Percentiles rank a stretch among this genome's conserved stretches.
Evolutionary conservation across 2,888 invertebrate genomes (phyloP).

Genomic region (Ormyrus rosae): DNA sequence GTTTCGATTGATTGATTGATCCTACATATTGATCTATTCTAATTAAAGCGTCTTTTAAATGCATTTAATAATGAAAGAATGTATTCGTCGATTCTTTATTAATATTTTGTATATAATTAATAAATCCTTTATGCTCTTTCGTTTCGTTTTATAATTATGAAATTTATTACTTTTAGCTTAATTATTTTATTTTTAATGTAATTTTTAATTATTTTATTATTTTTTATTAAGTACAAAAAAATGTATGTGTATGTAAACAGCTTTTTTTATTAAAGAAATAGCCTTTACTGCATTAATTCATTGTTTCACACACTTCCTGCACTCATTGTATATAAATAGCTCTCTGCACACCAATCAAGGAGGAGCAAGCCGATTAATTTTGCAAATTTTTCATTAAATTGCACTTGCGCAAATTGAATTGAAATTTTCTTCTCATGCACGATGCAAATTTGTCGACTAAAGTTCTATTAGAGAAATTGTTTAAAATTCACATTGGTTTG

Average conservation of each 20-base stretch:
- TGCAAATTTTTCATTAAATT: constrained; percentile 22
- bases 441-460: constrained; percentile 19
- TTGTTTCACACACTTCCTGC: constrained; percentile 55
- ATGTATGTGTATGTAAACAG: constrained; percentile 57
- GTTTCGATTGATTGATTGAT: no score
- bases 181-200: constrained; percentile 43
- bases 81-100: constrained; percentile 60
- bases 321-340: constrained; percentile 40
- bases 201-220: constrained; percentile 38
- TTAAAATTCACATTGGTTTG: constrained; percentile 15
- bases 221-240: constrained; percentile 65
- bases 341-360: constrained; percentile 40
- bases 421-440: constrained; percentile 11
- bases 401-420: constrained; percentile 19
- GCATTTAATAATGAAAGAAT: constrained; percentile 48
- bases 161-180: constrained; percentile 35
- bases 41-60: not conserved
- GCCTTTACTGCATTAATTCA: constrained; percentile 54
- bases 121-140: not conserved
- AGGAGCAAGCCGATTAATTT: constrained; percentile 24
- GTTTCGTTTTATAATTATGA: not conserved
- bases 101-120: constrained; percentile 69
- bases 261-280: constrained; percentile 56
- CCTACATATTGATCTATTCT: no score
- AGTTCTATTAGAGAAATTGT: not conserved